Conservation (phyloP, 2,888 invertebrate species). For the Agonum fuliginosum region DNA sequence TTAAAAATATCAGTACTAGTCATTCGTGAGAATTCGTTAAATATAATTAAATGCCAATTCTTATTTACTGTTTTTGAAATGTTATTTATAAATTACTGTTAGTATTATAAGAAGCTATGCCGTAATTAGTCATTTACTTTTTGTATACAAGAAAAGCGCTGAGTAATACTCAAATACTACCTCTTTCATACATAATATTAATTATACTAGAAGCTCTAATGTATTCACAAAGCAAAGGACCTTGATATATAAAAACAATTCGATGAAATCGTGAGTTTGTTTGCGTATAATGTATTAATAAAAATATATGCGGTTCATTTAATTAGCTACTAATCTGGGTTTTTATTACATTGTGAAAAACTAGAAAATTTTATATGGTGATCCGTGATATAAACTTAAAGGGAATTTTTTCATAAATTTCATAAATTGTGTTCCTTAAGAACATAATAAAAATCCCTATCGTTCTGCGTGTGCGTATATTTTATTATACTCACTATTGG, state of each 20-base stretch:
- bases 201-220: conserved; percentile 9
- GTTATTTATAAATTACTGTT: conserved; percentile 20
- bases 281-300: neutral
- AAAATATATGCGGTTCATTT: neutral
- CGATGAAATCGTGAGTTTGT: conserved; percentile 2
- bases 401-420: no score
- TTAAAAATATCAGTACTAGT: no score
- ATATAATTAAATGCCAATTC: conserved; percentile 12
- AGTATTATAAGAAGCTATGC: neutral
- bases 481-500: no score
- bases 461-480: no score
- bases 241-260: conserved; percentile 26
- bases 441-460: no score
- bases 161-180: conserved; percentile 6
- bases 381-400: no score
- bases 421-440: no score
- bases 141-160: neutral
- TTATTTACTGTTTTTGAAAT: conserved; percentile 18
- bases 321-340: neutral
- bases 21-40: no score
- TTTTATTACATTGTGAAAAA: neutral
- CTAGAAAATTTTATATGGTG: no score
- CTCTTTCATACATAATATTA: neutral
- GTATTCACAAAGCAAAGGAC: conserved; percentile 3
- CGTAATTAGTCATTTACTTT: conserved; percentile 26